Conservation (phyloP, 2,113 vertebrate genomes). For the Dipodomys spectabilis region DNA sequence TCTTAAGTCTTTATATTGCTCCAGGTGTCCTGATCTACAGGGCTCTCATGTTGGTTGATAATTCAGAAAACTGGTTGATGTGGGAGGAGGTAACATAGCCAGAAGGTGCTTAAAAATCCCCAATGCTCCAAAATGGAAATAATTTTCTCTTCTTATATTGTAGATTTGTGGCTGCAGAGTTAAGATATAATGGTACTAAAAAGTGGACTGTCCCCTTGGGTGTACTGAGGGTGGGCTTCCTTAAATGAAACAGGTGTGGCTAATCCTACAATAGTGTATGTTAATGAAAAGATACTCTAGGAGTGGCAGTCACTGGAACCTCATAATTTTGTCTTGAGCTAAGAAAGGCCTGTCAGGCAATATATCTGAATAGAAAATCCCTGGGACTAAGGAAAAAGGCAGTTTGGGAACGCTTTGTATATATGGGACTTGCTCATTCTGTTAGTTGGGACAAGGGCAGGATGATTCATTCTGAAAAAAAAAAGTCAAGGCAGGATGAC, state of each 20-base stretch:
- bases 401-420: neutral
- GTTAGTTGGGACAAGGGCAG: neutral
- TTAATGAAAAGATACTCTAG: neutral
- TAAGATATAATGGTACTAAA: constrained; percentile 23
- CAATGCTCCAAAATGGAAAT: constrained; percentile 3
- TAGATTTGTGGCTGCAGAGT: constrained; percentile 46
- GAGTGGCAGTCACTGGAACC: neutral
- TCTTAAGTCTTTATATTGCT: neutral
- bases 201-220: neutral
- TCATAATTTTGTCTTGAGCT: neutral
- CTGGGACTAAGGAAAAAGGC: neutral
- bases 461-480: neutral
- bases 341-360: neutral
- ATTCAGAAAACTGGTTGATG: constrained; percentile 4
- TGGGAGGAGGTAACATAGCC: neutral
- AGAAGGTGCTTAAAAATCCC: constrained; percentile 21
- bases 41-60: neutral
- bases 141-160: neutral
- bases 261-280: neutral
- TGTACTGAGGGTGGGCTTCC: neutral
- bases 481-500: neutral
- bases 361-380: neutral
- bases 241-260: constrained; percentile 18
- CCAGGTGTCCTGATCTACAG: neutral
- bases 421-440: neutral